These are phyloP conservation scores for Virgularia gustaviana DNA, from an alignment of 92 coral and sea anemone genomes.

Conservation along the genomic window DNA sequence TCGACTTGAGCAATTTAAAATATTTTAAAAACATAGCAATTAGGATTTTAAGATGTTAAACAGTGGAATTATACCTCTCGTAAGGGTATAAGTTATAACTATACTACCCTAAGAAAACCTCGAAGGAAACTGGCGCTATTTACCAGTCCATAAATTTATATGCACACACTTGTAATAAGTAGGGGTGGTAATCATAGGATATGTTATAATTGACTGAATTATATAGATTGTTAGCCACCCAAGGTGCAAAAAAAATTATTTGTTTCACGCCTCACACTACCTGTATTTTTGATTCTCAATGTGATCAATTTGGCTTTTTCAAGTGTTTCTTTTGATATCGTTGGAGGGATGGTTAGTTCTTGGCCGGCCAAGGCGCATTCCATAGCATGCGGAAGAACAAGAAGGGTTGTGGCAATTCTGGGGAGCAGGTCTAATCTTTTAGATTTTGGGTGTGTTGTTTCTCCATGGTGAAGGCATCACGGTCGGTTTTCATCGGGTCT, in stretches of 20 bases:
- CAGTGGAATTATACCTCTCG: neutral
- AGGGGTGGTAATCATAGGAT: too few species aligned
- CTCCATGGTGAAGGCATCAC: neutral
- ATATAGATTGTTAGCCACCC: too few species aligned
- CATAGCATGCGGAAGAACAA: constrained; percentile 1
- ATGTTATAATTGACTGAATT: too few species aligned
- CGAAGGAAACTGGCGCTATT: too few species aligned
- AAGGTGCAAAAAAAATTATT: neutral
- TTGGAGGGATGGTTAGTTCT: constrained; percentile 11
- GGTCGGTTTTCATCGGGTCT: neutral
- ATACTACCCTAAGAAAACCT: too few species aligned
- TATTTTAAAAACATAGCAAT: neutral
- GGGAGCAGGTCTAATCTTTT: neutral
- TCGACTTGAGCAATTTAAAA: neutral
- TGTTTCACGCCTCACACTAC: neutral
- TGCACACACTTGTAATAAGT: too few species aligned
- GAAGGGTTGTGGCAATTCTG: neutral
- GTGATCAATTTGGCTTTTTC: constrained; percentile 18
- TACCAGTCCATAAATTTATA: too few species aligned
- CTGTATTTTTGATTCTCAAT: constrained; percentile 14
- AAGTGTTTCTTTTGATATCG: constrained; percentile 1
- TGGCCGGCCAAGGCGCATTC: constrained; percentile 15
- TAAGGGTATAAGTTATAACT: neutral
- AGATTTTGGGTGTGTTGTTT: neutral
- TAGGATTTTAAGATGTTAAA: neutral